Evolutionary conservation across 2,888 invertebrate genomes (phyloP), one percentile per base, ranked within the genome.

Genomic region (Carterocephalus palaemon): DNA sequence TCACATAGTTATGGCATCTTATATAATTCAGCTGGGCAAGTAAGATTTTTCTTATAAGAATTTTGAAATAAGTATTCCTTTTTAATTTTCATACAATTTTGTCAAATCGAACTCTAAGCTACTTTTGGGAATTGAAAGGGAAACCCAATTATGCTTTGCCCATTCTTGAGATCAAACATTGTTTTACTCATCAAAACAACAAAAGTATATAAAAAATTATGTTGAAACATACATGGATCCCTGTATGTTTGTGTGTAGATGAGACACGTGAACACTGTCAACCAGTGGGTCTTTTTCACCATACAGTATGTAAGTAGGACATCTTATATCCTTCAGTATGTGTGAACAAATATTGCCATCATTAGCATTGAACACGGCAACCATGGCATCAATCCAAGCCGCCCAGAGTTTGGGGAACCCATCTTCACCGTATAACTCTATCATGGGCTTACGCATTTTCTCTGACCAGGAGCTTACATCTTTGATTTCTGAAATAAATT

Each of bases 241-340:
- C 47, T 79, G 74, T 38, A 96, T 93, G 58, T 92, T 85, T 7
- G 90, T 82, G 37, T 89, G 85, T 10, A 97, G 78, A 77, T 92
- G 92, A 1, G 90, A 85, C 0, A 92, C 89, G 81, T 97, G 97
- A 49, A 92, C 91, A 10, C 81, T 67, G 1, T 92, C 90, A 1
- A 97, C 91, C 78, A 96, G 82, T 0, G 92, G 90, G 76, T 97
- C 97, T 66, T 94, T 93, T 53, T 90, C 89, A 0, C 97, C 97
- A 64, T 96, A 95, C 29, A 97, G 64, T 54, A 97, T 92, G 10
- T 95, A 88, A 0, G 95, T 94, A 0, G 93, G 93, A 52, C 93
- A 93, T 39, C 84, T 83, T 10, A 96, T 92, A 32, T 91, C 80
- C 2, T 87, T 70, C 23, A 96, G 64, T 17, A 88, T 70, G 2